Evolutionary conservation across 2,797 vertebrate genomes (phyloP).

Genomic region (Tragopan temminckii): DNA sequence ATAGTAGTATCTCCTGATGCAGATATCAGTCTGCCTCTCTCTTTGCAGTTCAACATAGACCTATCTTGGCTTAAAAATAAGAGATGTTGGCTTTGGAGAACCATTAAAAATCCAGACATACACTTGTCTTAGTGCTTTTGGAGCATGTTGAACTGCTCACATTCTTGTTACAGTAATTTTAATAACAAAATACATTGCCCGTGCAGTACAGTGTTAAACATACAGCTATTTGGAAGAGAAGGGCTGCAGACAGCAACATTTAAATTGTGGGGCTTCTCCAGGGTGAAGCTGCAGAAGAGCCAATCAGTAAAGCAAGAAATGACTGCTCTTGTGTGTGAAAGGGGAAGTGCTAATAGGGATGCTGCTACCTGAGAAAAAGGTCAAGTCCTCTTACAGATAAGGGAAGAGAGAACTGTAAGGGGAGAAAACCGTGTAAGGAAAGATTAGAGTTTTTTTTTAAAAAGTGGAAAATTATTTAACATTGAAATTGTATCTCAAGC

Average conservation of each 20-base stretch:
- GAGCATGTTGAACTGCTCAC: background rate
- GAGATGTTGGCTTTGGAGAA: background rate
- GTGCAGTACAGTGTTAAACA: background rate
- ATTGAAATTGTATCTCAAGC: constrained; percentile 40
- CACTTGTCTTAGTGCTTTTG: background rate
- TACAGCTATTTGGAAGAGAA: background rate
- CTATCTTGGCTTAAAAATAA: background rate
- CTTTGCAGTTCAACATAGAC: background rate
- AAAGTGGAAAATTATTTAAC: constrained; percentile 65
- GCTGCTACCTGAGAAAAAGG: constrained; percentile 62
- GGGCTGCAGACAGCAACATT: constrained; percentile 23
- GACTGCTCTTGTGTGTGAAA: background rate
- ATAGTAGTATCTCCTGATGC: background rate
- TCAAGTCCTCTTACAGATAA: constrained; percentile 67
- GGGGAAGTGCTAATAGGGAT: constrained; percentile 51
- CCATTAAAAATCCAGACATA: background rate
- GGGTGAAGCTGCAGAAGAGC: constrained; percentile 17
- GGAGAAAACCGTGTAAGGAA: constrained; percentile 45
- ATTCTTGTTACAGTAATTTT: background rate
- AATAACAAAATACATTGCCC: constrained; percentile 40
- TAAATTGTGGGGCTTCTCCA: constrained; percentile 48
- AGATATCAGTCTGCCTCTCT: background rate
- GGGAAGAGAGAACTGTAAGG: constrained; percentile 36
- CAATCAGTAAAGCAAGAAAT: constrained; percentile 53
- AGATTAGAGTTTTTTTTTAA: constrained; percentile 37